Percentiles rank a stretch among this genome's conserved stretches.
Evolutionary conservation across 2,888 invertebrate species (phyloP).

Genomic region (Rhagonycha fulva): DNA sequence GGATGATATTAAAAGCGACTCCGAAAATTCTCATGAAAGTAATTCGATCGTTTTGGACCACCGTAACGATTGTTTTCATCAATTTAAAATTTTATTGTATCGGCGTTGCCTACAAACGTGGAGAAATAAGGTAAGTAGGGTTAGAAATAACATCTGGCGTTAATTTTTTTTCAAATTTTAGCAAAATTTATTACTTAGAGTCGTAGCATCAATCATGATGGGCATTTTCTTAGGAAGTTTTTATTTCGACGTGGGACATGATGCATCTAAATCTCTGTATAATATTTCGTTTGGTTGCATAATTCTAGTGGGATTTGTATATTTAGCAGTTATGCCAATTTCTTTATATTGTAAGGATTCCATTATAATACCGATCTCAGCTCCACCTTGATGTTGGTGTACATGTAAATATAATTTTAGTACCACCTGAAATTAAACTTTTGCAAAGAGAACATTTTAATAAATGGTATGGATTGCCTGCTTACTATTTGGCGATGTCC

Average conservation of each 20-base stretch:
- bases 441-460: slow-evolving; percentile 84
- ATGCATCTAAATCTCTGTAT: slow-evolving; percentile 80
- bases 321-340: slow-evolving; percentile 82
- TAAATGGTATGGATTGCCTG: slow-evolving; percentile 80
- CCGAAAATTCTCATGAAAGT: neutral
- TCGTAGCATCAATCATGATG: slow-evolving; percentile 68
- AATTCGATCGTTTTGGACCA: slow-evolving; percentile 51
- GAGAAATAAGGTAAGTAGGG: slow-evolving; percentile 67
- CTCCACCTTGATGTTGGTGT: no score
- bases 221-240: slow-evolving; percentile 72
- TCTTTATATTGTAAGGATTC: slow-evolving; percentile 74
- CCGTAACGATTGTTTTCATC: slow-evolving; percentile 65
- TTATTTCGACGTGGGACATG: slow-evolving; percentile 75
- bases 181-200: slow-evolving; percentile 73
- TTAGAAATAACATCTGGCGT: no score
- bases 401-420: slow-evolving; percentile 56
- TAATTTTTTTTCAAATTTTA: slow-evolving; percentile 46
- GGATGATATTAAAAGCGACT: neutral
- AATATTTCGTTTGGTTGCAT: slow-evolving; percentile 86
- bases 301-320: slow-evolving; percentile 77
- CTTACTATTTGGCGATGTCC: slow-evolving; percentile 77
- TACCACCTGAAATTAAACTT: slow-evolving; percentile 77
- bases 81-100: slow-evolving; percentile 68
- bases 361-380: no score
- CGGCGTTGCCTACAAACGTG: slow-evolving; percentile 77